These are phyloP conservation scores for Xestia sexstrigata DNA, from an alignment of 2,888 invertebrate genomes.

Conservation along the genomic window DNA sequence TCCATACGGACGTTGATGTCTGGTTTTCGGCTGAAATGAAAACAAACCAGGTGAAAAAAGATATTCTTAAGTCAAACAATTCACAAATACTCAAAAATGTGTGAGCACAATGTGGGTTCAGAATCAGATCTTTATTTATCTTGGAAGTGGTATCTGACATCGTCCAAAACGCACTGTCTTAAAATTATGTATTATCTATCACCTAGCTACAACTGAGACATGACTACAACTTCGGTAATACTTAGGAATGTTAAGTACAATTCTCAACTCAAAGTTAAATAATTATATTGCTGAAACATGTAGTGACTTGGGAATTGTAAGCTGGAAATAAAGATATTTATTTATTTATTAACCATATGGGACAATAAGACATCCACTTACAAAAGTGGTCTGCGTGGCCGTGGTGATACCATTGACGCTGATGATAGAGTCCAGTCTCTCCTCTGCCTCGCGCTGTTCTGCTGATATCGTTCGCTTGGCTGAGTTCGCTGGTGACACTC, in stretches of 20 bases:
- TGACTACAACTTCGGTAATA: not conserved
- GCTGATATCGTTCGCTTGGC: slow-evolving; percentile 90
- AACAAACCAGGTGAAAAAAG: not conserved
- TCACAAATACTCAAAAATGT: not conserved
- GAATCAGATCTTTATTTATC: too few species aligned
- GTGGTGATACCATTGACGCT: slow-evolving; percentile 91
- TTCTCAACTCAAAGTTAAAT: too few species aligned
- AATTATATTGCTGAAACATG: too few species aligned
- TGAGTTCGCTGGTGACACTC: slow-evolving; percentile 93
- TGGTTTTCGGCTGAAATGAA: slow-evolving; percentile 93
- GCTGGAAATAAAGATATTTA: too few species aligned
- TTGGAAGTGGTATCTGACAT: not conserved
- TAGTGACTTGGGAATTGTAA: too few species aligned
- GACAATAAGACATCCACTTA: slow-evolving; percentile 84
- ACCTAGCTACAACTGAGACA: not conserved
- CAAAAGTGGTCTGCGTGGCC: slow-evolving; percentile 95
- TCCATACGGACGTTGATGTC: slow-evolving; percentile 94
- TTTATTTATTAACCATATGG: not conserved
- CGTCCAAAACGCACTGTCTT: not conserved
- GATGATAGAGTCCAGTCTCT: slow-evolving; percentile 85
- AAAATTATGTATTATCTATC: not conserved
- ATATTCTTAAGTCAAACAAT: not conserved
- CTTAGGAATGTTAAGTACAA: too few species aligned
- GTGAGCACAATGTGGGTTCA: not conserved
- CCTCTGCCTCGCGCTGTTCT: slow-evolving; percentile 83